phyloP scores from a whole-genome alignment of 2,888 invertebrate genomes.

The Epicampocera succincta region DNA sequence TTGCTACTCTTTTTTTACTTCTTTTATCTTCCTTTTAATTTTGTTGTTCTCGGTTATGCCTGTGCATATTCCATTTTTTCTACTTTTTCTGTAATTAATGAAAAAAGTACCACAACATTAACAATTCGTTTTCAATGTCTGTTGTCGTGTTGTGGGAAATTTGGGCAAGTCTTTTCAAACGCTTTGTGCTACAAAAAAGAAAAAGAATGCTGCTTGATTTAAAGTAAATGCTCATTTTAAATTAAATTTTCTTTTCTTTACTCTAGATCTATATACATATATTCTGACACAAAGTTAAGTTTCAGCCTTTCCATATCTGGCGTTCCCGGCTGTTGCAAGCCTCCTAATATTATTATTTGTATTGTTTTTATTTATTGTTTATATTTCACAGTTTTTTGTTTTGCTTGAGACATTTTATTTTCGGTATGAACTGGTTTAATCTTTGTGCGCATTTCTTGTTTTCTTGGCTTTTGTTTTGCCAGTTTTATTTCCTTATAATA shows the following conservation, averaged over 20 bases:
- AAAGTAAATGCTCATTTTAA: conserved; percentile 12
- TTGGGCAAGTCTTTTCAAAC: conserved; percentile 8
- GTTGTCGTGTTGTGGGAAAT: conserved; percentile 12
- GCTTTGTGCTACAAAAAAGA: background rate
- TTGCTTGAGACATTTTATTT: conserved; percentile 10
- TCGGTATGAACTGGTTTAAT: conserved; percentile 56
- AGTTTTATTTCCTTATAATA: conserved; percentile 49
- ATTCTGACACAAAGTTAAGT: conserved; percentile 6
- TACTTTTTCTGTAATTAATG: conserved; percentile 35
- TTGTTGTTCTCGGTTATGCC: background rate
- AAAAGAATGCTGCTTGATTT: too few species aligned
- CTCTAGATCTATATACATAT: background rate
- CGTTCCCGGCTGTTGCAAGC: background rate
- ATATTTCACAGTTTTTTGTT: conserved; percentile 1
- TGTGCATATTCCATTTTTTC: conserved; percentile 4
- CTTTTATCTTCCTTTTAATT: background rate
- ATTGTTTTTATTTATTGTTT: conserved; percentile 2
- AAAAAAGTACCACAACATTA: background rate
- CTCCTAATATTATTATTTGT: conserved; percentile 24
- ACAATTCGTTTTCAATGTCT: conserved; percentile 24
- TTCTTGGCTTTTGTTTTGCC: conserved; percentile 33
- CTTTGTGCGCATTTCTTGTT: conserved; percentile 16
- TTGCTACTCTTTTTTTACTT: conserved; percentile 16
- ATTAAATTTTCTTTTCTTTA: conserved; percentile 35
- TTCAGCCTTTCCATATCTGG: background rate